Evolutionary conservation across 2,797 vertebrate genomes (phyloP), one percentile per base, ranked within the genome.

Genomic region (Pseudochromis fuscus): DNA sequence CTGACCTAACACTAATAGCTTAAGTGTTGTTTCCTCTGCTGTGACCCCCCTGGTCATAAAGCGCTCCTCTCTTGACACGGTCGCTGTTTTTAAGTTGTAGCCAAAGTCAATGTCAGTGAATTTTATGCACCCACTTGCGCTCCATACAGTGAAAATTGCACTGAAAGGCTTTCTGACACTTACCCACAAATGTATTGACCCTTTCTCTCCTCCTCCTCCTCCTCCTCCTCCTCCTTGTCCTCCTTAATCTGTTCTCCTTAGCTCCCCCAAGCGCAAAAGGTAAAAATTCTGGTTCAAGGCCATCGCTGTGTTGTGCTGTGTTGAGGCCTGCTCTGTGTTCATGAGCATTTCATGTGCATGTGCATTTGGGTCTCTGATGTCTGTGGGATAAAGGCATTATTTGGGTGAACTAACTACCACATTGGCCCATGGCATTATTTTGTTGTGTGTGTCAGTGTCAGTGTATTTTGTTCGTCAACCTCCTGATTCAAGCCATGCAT

Each of bases 211-310:
- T 75, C 63, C 62, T 67, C 67, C 64, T 57, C 65, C 37, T 66
- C 60, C 48, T 27, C 60, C 19, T 53, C 45, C 59, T 68, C 62
- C 68, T 70, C 44, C 61, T 61, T 51, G 45, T 70, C 69, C 66
- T 88, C 73, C 84, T 87, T 88, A 88, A 84, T 70, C 87, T 92
- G 83, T 80, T 93, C 93, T 85, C 76, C 86, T 77, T 95, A 98
- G 98, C 98, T 98, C 90, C 97, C 97, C 91, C 98, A 98, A 96
- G 97, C 98, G 88, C 96, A 98, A 94, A 96, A 99, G 97, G 98
- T 99, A 98, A 99, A 94, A 81, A 19, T 77, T 93, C 91, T 91
- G 77, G 72, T 90, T 91, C 68, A 67, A 90, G 86, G 78, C 83
- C 80, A 68, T 84, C 44, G 52, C 46, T 69, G 81, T 85, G 19